Percentiles rank a stretch among this genome's conserved stretches.
phyloP scores from a whole-genome alignment of 1,140 invertebrate species.

The Drosophila erecta region DNA sequence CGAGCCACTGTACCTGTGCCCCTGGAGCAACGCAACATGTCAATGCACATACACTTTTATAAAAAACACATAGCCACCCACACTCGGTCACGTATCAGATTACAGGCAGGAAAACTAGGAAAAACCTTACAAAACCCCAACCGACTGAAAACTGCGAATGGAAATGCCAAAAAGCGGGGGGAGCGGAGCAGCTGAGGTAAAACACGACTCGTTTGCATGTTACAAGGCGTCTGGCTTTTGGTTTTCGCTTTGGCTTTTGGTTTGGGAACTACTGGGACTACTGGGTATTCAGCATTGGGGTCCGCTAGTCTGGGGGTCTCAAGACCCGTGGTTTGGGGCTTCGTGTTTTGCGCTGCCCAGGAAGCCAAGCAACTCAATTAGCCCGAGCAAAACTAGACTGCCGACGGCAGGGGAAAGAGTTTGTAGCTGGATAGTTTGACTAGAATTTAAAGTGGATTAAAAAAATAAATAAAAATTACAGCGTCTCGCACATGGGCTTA shows the following conservation, averaged over 20 bases:
- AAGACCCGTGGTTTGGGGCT: slow-evolving; percentile 3
- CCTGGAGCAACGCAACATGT: slow-evolving; percentile 38
- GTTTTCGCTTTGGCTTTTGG: slow-evolving; percentile 23
- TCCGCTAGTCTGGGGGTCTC: background rate
- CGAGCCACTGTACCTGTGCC: slow-evolving; percentile 29
- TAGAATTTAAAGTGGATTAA: background rate
- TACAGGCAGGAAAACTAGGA: slow-evolving; percentile 45
- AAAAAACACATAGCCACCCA: background rate
- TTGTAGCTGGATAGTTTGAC: background rate
- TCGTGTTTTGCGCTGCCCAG: slow-evolving; percentile 23
- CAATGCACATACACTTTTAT: slow-evolving; percentile 17
- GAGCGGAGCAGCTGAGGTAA: background rate
- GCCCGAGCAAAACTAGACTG: slow-evolving; percentile 43
- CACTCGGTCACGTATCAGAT: slow-evolving; percentile 30
- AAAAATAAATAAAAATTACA: background rate
- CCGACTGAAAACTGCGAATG: slow-evolving; percentile 12
- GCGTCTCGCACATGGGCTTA: no score
- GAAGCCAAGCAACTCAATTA: slow-evolving; percentile 82
- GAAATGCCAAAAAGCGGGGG: slow-evolving; percentile 7
- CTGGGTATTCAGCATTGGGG: background rate
- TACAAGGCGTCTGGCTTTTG: slow-evolving; percentile 48
- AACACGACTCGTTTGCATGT: slow-evolving; percentile 45
- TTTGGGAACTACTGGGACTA: background rate
- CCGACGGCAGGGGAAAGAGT: background rate
- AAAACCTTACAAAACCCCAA: slow-evolving; percentile 43